Evolutionary conservation across 2,888 invertebrate genomes (phyloP), one percentile per base, ranked within the genome.

Genomic region (Trissolcus japonicus): DNA sequence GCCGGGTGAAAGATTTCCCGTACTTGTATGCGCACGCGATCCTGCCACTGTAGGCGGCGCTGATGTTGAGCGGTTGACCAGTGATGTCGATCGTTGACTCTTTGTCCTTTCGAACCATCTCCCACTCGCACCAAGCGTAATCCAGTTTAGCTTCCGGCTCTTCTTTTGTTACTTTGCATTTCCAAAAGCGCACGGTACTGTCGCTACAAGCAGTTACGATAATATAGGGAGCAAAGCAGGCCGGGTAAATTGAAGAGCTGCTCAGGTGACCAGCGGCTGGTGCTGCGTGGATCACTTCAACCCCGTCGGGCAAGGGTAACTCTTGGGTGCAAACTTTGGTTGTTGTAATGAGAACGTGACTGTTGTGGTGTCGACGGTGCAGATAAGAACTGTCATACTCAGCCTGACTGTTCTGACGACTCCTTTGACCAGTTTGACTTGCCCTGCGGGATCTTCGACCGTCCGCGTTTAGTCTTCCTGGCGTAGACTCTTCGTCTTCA

Each of bases 1-100:
- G 94, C 0, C 96, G 91, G 0, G 96, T 96, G 88, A 96, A 96
- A 11, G 96, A 96, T 79, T 95, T 94, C 0, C 97, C 96, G 85
- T 96, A 95, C 86, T 98, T 97, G 89, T 98, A 99, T 3, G 99
- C 99, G 89, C 98, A 97, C 0, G 99, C 99, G 65, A 99, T 95
- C 54, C 99, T 93, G 0, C 99, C 99, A 69, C 97, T 98, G 90
- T 99, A 99, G 0, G 99, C 99, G 41, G 99, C 99, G 46, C 97
- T 97, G 75, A 99, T 95, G 88, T 97, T 96, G 29, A 98, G 90
- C 0, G 97, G 96, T 88, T 95, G 95, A 2, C 95, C 95, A 84
- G 94, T 93, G 83, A 96, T 94, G 86, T 95, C 92, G 55, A 94
- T 93, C 0, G 92, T 92, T 0, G 93, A 93, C 79, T 92, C 92